Conservation (phyloP, 2,888 invertebrate species). For the Hypselothyrea guttata region DNA sequence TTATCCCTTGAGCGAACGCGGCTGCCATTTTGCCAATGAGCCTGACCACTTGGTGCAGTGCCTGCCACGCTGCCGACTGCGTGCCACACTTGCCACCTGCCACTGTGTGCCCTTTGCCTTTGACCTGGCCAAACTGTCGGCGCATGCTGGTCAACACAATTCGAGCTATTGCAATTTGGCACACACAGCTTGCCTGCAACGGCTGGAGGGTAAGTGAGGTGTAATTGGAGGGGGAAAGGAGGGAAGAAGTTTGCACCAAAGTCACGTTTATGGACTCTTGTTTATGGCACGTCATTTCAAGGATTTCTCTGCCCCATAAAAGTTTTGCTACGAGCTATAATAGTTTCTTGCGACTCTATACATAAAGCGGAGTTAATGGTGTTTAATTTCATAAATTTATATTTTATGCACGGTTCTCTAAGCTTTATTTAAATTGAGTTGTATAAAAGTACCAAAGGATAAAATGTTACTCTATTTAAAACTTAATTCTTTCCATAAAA, state of each 20-base stretch:
- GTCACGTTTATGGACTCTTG: background rate
- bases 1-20: slow-evolving; percentile 53
- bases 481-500: no score
- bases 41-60: slow-evolving; percentile 57
- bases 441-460: no score
- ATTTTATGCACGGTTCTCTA: no score
- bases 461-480: no score
- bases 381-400: no score
- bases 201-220: slow-evolving; percentile 57
- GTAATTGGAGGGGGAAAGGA: background rate
- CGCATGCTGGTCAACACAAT: slow-evolving; percentile 5
- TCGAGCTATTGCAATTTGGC: slow-evolving; percentile 62
- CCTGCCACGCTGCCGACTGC: slow-evolving; percentile 62
- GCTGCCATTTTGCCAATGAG: slow-evolving; percentile 71
- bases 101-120: slow-evolving; percentile 65
- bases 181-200: slow-evolving; percentile 64
- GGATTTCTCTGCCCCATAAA: slow-evolving; percentile 5
- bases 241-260: background rate
- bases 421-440: no score
- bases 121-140: slow-evolving; percentile 2
- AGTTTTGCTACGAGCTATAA: background rate
- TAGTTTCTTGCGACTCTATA: no score
- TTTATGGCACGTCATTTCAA: slow-evolving; percentile 4
- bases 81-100: slow-evolving; percentile 55
- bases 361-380: no score